Conservation (phyloP, 2,113 vertebrate genomes). For the Athene noctua region DNA sequence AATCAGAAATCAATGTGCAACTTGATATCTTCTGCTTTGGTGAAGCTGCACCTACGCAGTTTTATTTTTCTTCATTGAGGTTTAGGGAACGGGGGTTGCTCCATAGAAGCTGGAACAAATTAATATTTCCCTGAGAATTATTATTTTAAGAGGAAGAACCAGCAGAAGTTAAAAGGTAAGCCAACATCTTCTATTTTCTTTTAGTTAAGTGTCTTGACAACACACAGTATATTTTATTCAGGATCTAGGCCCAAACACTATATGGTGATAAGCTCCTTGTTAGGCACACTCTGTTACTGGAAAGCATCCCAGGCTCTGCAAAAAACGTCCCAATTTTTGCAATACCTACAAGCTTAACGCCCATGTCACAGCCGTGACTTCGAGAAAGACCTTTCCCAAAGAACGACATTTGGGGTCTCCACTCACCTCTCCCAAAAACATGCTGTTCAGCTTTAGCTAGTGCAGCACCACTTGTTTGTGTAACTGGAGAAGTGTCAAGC, state of each 20-base stretch:
- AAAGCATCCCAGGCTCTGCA: background rate
- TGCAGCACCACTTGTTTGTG: slow-evolving; percentile 56
- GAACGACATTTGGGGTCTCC: background rate
- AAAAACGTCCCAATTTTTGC: background rate
- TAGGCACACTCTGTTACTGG: background rate
- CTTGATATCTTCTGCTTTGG: background rate
- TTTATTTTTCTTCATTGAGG: background rate
- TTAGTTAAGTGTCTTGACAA: background rate
- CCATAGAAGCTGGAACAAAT: slow-evolving; percentile 53
- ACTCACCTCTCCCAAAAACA: slow-evolving; percentile 30
- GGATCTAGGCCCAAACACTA: background rate
- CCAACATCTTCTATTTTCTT: slow-evolving; percentile 38
- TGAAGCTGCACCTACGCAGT: background rate
- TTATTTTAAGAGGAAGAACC: slow-evolving; percentile 23
- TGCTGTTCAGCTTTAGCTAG: background rate
- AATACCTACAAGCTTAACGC: background rate
- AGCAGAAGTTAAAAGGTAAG: slow-evolving; percentile 28
- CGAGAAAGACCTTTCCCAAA: background rate
- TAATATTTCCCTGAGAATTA: slow-evolving; percentile 14
- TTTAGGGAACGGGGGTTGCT: background rate
- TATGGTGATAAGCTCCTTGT: background rate
- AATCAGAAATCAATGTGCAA: background rate
- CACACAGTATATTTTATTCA: background rate
- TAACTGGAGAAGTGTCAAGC: slow-evolving; percentile 62
- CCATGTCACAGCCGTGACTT: background rate